Percentiles rank a stretch among this genome's conserved stretches.
Evolutionary conservation across 2,888 invertebrate genomes (phyloP).

Genomic region (Lordiphosa fenestrarum): DNA sequence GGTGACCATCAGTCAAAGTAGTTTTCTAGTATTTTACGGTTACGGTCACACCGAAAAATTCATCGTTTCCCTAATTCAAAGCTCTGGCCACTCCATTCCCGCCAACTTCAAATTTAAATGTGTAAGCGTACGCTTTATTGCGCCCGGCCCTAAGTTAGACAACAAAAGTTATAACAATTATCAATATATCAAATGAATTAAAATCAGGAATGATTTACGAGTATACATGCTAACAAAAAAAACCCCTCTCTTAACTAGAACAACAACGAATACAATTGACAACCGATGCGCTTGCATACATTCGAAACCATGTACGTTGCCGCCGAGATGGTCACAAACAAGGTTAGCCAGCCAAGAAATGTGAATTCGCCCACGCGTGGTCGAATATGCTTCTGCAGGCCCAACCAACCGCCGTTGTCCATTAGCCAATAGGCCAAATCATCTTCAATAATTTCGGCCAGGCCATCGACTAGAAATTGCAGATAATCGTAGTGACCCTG

Average conservation of each 20-base stretch:
- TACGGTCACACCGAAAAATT: neutral
- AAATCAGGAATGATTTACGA: constrained; percentile 60
- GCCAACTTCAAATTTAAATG: constrained; percentile 1
- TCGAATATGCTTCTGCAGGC: constrained; percentile 77
- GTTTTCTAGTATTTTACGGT: too few relatives aligned
- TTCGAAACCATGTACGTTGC: constrained; percentile 77
- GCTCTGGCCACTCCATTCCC: neutral
- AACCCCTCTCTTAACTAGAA: constrained; percentile 59
- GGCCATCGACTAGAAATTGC: constrained; percentile 88
- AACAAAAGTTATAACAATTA: constrained; percentile 59
- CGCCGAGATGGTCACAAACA: constrained; percentile 78
- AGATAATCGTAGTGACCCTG: constrained; percentile 89
- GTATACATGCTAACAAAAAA: constrained; percentile 14
- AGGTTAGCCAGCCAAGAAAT: constrained; percentile 78
- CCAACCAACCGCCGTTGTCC: constrained; percentile 90
- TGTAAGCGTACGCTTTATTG: constrained; percentile 44
- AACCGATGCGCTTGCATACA: constrained; percentile 77
- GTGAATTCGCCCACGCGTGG: constrained; percentile 75
- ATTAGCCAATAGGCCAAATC: constrained; percentile 88
- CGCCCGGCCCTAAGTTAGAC: constrained; percentile 49
- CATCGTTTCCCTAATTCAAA: neutral
- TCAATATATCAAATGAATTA: constrained; percentile 44
- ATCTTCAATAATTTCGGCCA: constrained; percentile 87
- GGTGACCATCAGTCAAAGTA: too few relatives aligned
- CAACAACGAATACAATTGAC: constrained; percentile 79